Conservation (phyloP, 1,140 invertebrate species). For the Ostrea edulis region DNA sequence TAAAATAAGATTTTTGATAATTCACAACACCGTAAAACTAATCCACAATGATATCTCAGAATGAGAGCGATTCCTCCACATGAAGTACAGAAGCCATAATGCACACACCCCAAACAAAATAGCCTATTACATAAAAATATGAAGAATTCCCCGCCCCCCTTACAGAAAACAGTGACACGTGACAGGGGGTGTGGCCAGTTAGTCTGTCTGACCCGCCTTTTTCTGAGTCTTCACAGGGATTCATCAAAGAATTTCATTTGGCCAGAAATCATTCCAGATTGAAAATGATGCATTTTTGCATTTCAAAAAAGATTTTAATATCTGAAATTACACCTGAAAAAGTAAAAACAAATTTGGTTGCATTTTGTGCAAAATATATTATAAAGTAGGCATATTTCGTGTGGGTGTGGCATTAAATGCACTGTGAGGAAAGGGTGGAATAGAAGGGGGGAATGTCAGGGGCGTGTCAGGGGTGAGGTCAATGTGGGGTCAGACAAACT, state of each 20-base stretch:
- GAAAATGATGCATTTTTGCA: background rate
- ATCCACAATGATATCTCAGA: background rate
- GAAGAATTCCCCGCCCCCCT: background rate
- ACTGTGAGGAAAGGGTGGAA: conserved; percentile 2
- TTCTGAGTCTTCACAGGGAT: background rate
- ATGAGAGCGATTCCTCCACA: background rate
- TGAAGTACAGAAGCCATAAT: background rate
- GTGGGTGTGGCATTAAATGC: conserved; percentile 32
- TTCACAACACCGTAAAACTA: conserved; percentile 11
- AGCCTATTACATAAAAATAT: background rate
- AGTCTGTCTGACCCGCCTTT: conserved; percentile 33
- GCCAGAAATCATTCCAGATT: background rate
- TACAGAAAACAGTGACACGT: conserved; percentile 13
- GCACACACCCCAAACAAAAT: conserved; percentile 12
- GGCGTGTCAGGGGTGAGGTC: conserved; percentile 31
- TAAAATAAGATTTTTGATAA: background rate
- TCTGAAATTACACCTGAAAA: background rate
- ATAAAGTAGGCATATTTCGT: conserved; percentile 38
- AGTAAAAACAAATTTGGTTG: background rate
- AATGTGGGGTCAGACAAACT: conserved; percentile 36
- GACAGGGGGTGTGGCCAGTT: conserved; percentile 27
- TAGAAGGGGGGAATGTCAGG: no score
- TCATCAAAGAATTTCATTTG: background rate
- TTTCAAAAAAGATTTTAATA: background rate
- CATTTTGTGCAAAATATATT: conserved; percentile 14